Evolutionary conservation across 2,888 invertebrate species (phyloP), one percentile per base, ranked within the genome.

Genomic region (Polydrusus cervinus): DNA sequence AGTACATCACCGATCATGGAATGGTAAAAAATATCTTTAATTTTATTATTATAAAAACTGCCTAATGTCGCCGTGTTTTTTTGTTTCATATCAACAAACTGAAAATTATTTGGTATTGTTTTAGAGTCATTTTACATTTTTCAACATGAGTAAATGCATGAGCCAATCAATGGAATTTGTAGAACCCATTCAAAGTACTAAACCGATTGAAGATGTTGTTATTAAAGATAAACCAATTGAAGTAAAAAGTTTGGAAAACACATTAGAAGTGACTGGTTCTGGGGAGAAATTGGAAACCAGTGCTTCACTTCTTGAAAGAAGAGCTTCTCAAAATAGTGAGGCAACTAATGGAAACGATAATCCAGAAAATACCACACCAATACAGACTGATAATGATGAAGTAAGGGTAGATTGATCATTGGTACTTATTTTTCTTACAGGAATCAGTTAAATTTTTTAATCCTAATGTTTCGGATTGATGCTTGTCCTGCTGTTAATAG

Each of bases 1-100:
- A 90, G 60, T 90, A 92, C 82, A 90, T 93, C 80, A 87, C 89
- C 9, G 91, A 92, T 76, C 89, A 91, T 82, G 88, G 88, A 84
- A 88, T 89, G 82, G 86, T 87, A 84, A 66, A 81, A 75, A 7
- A 13, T 43, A 1, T 25, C 9, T n/a, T 43, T 43, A 43, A n/a
- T 43, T 13, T 43, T 43, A n/a, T 43, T n/a, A 10, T n/a, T 10
- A 3, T 43, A n/a, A n/a, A 43, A 43, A 43, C 13, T 40, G n/a
- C n/a, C n/a, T n/a, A 25, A 25, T 3, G 25, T 25, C 25, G 25
- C n/a, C 30, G 7, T 30, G 30, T 30, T 30, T 30, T 30, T 30
- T 30, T 5, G 5, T 40, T 5, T 9, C 3, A 40, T 40, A 40
- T 1, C 7, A 11, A 40, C 40, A 40, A 40, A 11, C 10, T n/a